Evolutionary conservation across 1,140 invertebrate genomes (phyloP), one percentile per base, ranked within the genome.

Genomic region (Medauroidea extradentata): DNA sequence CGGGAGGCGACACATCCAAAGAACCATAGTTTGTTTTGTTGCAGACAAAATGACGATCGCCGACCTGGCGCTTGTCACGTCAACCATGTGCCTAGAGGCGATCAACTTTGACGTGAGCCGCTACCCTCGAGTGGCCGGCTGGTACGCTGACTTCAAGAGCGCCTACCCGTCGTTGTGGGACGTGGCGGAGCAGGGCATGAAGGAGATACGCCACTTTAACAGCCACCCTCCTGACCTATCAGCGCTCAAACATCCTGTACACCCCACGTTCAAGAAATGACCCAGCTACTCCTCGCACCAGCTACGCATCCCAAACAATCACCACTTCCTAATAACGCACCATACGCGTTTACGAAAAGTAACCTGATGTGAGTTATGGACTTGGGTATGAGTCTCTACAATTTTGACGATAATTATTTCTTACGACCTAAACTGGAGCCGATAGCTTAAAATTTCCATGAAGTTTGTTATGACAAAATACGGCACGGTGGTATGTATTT

Each of bases 11-110:
- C n/a, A n/a, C 24, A 50, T 50, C n/a, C 13, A 3, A 19, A 54
- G 19, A 50, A 29, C 23, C 29, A 34, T 14, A 59, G 23, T 11
- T 53, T 53, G 21, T 11, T 48, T 57, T 27, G 11, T 43, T 21
- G 34, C 71, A 69, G 81, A 88, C 65, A 72, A 83, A 60, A 56
- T 89, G 18, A 89, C 87, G 2, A 89, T 90, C 60, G 87, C 86
- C 3, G 87, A 90, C 69, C 85, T 89, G 64, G 83, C 80, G 7
- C 70, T 90, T 1, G 71, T 86, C 38, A 84, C 86, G 16, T 80
- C 85, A 3, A 88, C 83, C 0, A 81, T 88, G 75, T 86, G 84
- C 52, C 71, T 90, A 34, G 87, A 90, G 73, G 85, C 82, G 0
- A 86, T 89, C 18, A 71, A 78, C 41, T 88, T 88, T 66, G 83